Conservation (phyloP, 2,113 vertebrate species). For the Phainopepla nitens region DNA sequence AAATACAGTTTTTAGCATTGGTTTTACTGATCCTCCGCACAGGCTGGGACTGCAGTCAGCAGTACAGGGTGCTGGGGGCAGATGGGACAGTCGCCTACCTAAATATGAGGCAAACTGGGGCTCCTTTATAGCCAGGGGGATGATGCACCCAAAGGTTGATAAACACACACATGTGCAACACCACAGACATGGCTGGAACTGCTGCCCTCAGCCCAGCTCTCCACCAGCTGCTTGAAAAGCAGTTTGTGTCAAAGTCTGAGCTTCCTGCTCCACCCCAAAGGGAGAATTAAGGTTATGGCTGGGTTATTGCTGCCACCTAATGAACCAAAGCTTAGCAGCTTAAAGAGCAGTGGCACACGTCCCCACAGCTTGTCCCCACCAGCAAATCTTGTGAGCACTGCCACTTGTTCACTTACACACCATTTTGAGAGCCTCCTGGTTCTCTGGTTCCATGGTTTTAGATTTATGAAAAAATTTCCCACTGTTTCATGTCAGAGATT, state of each 20-base stretch:
- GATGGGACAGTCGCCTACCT: not conserved
- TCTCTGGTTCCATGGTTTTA: not conserved
- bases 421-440: not conserved
- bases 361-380: not conserved
- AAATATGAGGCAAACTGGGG: accelerated
- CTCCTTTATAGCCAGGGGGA: not conserved
- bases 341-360: accelerated
- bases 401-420: accelerated
- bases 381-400: not conserved
- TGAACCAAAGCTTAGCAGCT: not conserved
- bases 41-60: not conserved
- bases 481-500: not conserved
- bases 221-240: not conserved
- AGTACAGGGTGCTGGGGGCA: not conserved
- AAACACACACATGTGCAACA: accelerated
- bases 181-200: not conserved
- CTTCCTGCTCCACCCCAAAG: not conserved
- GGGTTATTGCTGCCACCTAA: not conserved
- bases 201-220: not conserved
- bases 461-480: not conserved
- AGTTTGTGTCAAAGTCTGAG: not conserved
- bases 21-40: not conserved
- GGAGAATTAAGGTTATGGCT: not conserved
- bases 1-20: not conserved
- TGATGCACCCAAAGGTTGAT: accelerated